Evolutionary conservation across 1,140 invertebrate species (phyloP).

Genomic region (Cotesia glomerata): DNA sequence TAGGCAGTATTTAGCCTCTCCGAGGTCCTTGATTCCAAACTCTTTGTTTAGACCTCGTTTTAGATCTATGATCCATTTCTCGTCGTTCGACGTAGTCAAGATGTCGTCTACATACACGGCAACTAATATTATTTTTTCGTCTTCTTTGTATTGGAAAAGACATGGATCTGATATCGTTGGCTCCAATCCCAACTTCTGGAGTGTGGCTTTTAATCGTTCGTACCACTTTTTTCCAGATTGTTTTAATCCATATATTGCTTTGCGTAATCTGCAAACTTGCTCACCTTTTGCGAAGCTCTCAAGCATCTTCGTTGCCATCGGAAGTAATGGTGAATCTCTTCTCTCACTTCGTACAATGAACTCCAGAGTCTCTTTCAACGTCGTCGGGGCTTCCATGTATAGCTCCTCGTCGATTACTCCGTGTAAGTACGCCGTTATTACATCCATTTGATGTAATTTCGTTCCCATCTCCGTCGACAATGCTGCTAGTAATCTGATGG

Average conservation of each 20-base stretch:
- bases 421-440: conserved; percentile 52
- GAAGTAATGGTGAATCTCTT: not conserved
- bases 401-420: conserved; percentile 24
- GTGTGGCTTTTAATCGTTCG: conserved; percentile 30
- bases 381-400: conserved; percentile 20
- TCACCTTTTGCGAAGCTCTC: conserved; percentile 3
- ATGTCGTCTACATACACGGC: conserved; percentile 48
- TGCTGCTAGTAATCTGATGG: conserved; percentile 36
- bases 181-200: conserved; percentile 25
- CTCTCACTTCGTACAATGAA: not conserved
- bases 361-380: not conserved
- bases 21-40: conserved; percentile 28
- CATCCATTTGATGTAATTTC: conserved; percentile 24
- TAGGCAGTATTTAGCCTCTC: conserved; percentile 10
- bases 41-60: conserved; percentile 24
- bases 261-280: conserved; percentile 41
- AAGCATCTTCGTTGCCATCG: not conserved
- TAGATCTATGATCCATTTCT: conserved; percentile 20
- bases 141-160: conserved; percentile 36
- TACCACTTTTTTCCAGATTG: conserved; percentile 51
- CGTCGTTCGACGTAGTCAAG: conserved; percentile 38
- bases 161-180: conserved; percentile 38
- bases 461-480: conserved; percentile 24
- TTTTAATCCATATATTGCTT: conserved; percentile 43
- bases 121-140: conserved; percentile 29